Percentiles rank a stretch among this genome's conserved stretches.
These are phyloP conservation scores for Narcine bancroftii DNA, from an alignment of 2,113 vertebrate species.

Conservation along the genomic window DNA sequence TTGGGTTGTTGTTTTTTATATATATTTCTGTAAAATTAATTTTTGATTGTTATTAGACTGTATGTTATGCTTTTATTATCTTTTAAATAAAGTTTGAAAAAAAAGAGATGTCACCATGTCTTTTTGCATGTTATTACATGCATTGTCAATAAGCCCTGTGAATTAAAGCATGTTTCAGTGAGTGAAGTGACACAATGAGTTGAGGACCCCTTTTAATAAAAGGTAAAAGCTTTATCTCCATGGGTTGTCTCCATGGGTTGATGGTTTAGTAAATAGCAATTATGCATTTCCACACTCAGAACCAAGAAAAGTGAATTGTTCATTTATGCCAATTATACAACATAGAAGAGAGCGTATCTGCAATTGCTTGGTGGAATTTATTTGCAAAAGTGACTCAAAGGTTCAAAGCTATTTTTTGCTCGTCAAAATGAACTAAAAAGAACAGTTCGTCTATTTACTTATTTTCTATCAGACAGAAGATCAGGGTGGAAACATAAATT, in stretches of 20 bases:
- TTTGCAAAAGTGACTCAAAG: background rate
- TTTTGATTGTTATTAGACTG: no score
- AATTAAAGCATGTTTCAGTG: background rate
- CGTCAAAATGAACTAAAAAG: constrained; percentile 41
- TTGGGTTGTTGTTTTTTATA: no score
- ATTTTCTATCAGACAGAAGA: constrained; percentile 38
- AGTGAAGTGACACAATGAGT: background rate
- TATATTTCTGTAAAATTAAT: no score
- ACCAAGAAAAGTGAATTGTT: background rate
- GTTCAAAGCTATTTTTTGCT: constrained; percentile 27
- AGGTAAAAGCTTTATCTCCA: background rate
- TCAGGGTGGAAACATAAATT: constrained; percentile 21
- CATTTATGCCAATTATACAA: constrained; percentile 8
- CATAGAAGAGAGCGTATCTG: background rate
- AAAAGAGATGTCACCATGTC: background rate
- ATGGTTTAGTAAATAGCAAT: background rate
- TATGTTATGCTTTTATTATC: no score
- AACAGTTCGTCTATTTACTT: constrained; percentile 39
- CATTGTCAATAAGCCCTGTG: background rate
- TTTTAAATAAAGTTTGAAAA: no score
- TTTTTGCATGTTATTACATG: background rate
- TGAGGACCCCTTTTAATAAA: background rate
- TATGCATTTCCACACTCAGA: background rate
- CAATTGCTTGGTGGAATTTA: background rate
- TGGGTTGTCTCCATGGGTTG: background rate